A percentile compares a stretch with the other conserved stretches of the same genome.
Evolutionary conservation across 1,140 invertebrate genomes (phyloP).

Genomic region (Drosophila pseudoananassae): DNA sequence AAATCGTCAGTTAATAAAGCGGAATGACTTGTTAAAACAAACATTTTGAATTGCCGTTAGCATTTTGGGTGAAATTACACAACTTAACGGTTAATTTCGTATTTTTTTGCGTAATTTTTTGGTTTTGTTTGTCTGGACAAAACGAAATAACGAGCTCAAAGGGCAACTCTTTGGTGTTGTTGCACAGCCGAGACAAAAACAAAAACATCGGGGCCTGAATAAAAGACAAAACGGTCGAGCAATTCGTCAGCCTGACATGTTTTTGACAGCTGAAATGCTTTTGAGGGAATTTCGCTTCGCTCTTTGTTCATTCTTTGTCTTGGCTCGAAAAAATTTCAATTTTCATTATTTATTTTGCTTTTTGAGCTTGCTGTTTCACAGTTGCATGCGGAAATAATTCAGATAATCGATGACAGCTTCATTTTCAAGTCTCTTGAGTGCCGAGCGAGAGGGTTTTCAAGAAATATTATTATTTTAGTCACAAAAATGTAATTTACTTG

Average conservation of each 20-base stretch:
- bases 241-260: slow-evolving; percentile 61
- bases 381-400: slow-evolving; percentile 61
- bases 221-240: slow-evolving; percentile 53
- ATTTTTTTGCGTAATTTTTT: slow-evolving; percentile 40
- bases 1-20: slow-evolving; percentile 33
- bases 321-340: slow-evolving; percentile 37
- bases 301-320: slow-evolving; percentile 59
- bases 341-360: slow-evolving; percentile 45
- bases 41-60: slow-evolving; percentile 46
- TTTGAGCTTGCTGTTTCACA: slow-evolving; percentile 36
- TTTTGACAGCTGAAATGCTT: slow-evolving; percentile 60
- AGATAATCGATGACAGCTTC: slow-evolving; percentile 45
- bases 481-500: background rate
- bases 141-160: slow-evolving; percentile 42
- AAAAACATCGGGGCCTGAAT: slow-evolving; percentile 19
- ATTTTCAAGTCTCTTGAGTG: slow-evolving; percentile 26
- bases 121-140: slow-evolving; percentile 28
- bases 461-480: slow-evolving; percentile 1
- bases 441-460: slow-evolving; percentile 4
- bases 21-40: slow-evolving; percentile 47
- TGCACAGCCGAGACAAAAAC: slow-evolving; percentile 24
- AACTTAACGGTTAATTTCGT: slow-evolving; percentile 63
- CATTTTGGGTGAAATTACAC: slow-evolving; percentile 56
- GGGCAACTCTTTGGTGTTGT: slow-evolving; percentile 24
- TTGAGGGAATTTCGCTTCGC: slow-evolving; percentile 49